Percentiles rank a stretch among this genome's conserved stretches.
These are phyloP conservation scores for Argyrosomus japonicus DNA, from an alignment of 2,113 vertebrate genomes.

Conservation along the genomic window DNA sequence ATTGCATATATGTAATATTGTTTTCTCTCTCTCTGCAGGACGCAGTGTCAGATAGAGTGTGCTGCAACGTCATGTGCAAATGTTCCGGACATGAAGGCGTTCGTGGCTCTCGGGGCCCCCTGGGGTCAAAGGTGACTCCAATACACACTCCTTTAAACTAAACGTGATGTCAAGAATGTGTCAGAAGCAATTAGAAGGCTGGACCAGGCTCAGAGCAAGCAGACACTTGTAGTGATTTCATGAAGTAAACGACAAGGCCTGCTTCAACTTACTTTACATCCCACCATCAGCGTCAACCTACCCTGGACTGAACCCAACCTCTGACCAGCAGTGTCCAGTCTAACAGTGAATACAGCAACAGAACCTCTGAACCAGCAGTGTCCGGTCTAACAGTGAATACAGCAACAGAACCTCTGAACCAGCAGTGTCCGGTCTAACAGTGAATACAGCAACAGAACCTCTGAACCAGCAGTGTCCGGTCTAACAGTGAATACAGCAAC, in stretches of 20 bases:
- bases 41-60: conserved; percentile 84
- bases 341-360: too few species aligned
- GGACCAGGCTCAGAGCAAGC: neutral
- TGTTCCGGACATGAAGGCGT: conserved; percentile 87
- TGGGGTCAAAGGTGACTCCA: conserved; percentile 86
- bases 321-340: too few species aligned
- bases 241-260: neutral
- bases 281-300: neutral
- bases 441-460: too few species aligned
- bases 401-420: too few species aligned
- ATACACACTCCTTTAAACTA: neutral
- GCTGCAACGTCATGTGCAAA: conserved; percentile 87
- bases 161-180: neutral
- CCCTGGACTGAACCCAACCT: too few species aligned
- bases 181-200: neutral
- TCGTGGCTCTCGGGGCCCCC: conserved; percentile 78
- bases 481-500: too few species aligned
- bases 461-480: too few species aligned
- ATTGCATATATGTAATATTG: neutral
- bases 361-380: too few species aligned
- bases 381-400: too few species aligned
- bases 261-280: too few species aligned
- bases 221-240: neutral
- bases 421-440: too few species aligned
- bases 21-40: conserved; percentile 62